Percentiles rank a stretch among this genome's conserved stretches.
Evolutionary conservation across 2,797 vertebrate species (phyloP).

Genomic region (Lacerta viridis): DNA sequence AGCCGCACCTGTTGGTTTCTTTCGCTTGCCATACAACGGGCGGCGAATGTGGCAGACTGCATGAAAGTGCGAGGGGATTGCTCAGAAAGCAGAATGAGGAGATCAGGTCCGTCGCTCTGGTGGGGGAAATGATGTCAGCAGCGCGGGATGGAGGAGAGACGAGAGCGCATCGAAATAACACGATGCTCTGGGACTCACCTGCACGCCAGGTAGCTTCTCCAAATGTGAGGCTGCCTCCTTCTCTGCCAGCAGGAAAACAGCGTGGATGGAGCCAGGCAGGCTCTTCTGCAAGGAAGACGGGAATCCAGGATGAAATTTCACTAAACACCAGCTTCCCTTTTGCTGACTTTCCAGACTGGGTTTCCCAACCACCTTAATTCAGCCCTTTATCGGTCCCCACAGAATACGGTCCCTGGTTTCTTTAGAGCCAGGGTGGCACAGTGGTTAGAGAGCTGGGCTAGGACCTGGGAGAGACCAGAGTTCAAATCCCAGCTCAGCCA

Average conservation of each 20-base stretch:
- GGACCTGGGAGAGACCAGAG: too few relatives aligned
- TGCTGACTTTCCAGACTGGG: too few relatives aligned
- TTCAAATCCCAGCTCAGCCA: background rate
- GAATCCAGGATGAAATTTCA: background rate
- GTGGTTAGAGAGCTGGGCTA: too few relatives aligned
- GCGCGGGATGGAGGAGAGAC: rapidly evolving
- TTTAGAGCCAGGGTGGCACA: background rate
- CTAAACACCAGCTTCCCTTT: too few relatives aligned
- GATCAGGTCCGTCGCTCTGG: too few relatives aligned
- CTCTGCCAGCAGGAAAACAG: constrained; percentile 87
- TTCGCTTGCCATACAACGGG: background rate
- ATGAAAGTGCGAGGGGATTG: too few relatives aligned
- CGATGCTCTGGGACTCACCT: constrained; percentile 80
- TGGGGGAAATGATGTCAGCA: rapidly evolving
- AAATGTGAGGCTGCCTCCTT: constrained; percentile 85
- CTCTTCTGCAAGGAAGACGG: constrained; percentile 66
- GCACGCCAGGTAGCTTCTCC: constrained; percentile 85
- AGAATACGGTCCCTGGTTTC: background rate
- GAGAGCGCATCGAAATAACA: rapidly evolving
- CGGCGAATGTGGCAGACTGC: too few relatives aligned
- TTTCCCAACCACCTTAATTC: background rate
- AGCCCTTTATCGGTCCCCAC: background rate
- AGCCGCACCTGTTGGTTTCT: background rate
- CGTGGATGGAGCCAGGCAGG: constrained; percentile 82
- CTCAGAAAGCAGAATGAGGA: background rate